Percentiles rank a stretch among this genome's conserved stretches.
Evolutionary conservation across 2,888 invertebrate species (phyloP).

Genomic region (Epicampocera succincta): DNA sequence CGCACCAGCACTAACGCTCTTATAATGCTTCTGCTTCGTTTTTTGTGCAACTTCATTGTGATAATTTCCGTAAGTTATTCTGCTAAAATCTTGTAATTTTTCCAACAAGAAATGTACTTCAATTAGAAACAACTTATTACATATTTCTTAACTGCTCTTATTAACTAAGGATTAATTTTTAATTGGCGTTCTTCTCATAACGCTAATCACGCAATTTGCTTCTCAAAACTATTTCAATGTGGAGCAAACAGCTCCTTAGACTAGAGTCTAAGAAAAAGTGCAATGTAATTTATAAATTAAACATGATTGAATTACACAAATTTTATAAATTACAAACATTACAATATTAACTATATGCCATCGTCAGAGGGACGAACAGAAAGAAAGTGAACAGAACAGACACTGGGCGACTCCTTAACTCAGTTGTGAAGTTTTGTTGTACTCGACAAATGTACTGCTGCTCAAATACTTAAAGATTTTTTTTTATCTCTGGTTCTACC

Average conservation of each 20-base stretch:
- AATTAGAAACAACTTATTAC: constrained; percentile 11
- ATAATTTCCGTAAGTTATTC: background rate
- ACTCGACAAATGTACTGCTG: constrained; percentile 37
- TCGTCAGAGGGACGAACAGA: background rate
- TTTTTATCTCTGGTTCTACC: constrained; percentile 25
- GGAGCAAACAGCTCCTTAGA: constrained; percentile 1
- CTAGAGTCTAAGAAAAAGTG: constrained; percentile 6
- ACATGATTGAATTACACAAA: constrained; percentile 65
- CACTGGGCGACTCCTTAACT: constrained; percentile 48
- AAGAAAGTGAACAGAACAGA: constrained; percentile 23
- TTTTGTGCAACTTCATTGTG: background rate
- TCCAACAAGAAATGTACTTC: background rate
- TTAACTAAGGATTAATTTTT: constrained; percentile 21
- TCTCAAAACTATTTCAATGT: constrained; percentile 39
- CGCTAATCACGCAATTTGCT: constrained; percentile 59
- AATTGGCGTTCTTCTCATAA: constrained; percentile 40
- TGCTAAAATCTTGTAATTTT: background rate
- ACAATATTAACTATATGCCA: constrained; percentile 40
- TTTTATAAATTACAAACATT: constrained; percentile 61
- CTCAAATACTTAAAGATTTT: constrained; percentile 15
- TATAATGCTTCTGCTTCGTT: too few species aligned
- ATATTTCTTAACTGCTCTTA: constrained; percentile 40
- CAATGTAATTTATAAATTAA: constrained; percentile 58
- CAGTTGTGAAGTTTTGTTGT: constrained; percentile 54
- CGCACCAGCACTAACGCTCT: too few species aligned